Percentiles rank a stretch among this genome's conserved stretches.
Conservation (phyloP, 2,797 vertebrate species). For the Amblyraja radiata region DNA sequence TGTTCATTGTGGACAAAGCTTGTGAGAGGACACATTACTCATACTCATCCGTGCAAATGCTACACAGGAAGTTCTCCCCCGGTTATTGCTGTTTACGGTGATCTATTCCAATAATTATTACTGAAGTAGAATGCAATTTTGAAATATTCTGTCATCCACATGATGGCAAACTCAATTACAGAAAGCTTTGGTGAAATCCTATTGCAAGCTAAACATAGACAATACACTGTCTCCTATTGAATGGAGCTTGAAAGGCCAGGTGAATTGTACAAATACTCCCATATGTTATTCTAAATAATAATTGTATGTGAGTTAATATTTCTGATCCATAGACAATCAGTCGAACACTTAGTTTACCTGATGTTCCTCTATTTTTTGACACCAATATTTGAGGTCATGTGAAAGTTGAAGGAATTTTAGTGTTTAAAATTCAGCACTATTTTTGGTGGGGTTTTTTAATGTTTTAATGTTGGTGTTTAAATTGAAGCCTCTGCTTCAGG, state of each 20-base stretch:
- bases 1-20: no score
- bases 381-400: neutral
- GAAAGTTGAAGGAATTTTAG: neutral
- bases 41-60: neutral
- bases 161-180: neutral
- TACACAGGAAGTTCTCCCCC: neutral
- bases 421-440: neutral
- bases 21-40: neutral
- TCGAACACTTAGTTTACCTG: neutral
- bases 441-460: no score
- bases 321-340: neutral
- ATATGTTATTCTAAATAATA: neutral
- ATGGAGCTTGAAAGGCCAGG: neutral
- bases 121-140: neutral
- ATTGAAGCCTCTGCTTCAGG: neutral
- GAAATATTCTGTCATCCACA: neutral
- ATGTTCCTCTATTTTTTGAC: neutral
- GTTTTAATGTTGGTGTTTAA: no score
- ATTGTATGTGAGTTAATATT: neutral
- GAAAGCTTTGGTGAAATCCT: neutral
- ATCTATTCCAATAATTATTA: neutral
- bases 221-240: neutral
- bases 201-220: neutral
- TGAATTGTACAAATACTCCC: neutral
- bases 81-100: neutral